These are phyloP conservation scores for Notocelia uddmanniana DNA, from an alignment of 2,888 invertebrate genomes.

Conservation along the genomic window DNA sequence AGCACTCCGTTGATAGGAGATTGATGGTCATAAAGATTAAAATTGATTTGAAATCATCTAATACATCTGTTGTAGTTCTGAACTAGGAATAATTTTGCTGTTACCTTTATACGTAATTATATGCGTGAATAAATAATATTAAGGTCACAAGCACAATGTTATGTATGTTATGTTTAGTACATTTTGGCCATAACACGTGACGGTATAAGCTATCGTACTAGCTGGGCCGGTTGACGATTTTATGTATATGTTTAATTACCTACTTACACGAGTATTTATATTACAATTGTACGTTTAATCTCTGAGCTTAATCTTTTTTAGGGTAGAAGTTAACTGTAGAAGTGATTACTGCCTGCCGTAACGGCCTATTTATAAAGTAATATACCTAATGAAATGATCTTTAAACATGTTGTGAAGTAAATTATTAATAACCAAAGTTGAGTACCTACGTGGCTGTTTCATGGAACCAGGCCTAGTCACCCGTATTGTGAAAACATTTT, in stretches of 20 bases:
- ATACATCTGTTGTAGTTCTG: not conserved
- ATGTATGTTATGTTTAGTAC: too few species aligned
- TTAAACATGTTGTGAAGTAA: slow-evolving; percentile 66
- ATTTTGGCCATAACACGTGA: too few species aligned
- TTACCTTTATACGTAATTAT: not conserved
- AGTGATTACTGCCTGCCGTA: slow-evolving; percentile 70
- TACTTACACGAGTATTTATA: not conserved
- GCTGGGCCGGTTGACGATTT: not conserved
- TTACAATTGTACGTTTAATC: not conserved
- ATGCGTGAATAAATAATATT: slow-evolving; percentile 11
- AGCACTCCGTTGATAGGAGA: too few species aligned
- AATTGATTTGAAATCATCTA: too few species aligned
- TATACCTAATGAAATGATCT: slow-evolving; percentile 24
- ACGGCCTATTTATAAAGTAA: slow-evolving; percentile 70
- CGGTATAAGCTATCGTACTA: too few species aligned
- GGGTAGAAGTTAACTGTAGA: slow-evolving; percentile 47
- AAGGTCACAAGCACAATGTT: slow-evolving; percentile 44
- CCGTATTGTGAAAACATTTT: slow-evolving; percentile 66
- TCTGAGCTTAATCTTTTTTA: slow-evolving; percentile 57
- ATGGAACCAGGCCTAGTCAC: slow-evolving; percentile 75
- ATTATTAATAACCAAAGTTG: slow-evolving; percentile 75
- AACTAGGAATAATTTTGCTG: not conserved
- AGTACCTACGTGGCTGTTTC: slow-evolving; percentile 70
- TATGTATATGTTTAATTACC: slow-evolving; percentile 11
- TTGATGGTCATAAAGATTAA: too few species aligned